Conservation (phyloP, 2,113 vertebrate species). For the Nibea coibor region DNA sequence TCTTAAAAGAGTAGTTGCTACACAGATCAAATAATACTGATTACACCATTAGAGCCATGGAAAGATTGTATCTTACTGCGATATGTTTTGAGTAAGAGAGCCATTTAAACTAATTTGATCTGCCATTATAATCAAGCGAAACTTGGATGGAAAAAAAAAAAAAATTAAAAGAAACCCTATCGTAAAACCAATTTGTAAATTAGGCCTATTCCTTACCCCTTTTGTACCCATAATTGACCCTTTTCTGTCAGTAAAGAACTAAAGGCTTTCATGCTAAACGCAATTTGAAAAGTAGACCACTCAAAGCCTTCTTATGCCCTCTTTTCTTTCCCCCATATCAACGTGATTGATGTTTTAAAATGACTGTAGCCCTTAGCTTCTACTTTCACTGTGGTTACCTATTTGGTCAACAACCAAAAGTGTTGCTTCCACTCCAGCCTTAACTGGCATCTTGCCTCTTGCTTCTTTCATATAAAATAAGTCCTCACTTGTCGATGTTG, state of each 20-base stretch:
- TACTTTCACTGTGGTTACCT: neutral
- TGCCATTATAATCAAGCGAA: neutral
- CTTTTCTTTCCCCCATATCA: neutral
- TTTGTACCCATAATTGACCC: neutral
- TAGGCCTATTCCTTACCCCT: neutral
- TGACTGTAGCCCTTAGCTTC: neutral
- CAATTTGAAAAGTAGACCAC: neutral
- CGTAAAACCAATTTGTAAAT: neutral
- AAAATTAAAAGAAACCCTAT: neutral
- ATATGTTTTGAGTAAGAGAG: neutral
- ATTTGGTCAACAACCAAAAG: neutral
- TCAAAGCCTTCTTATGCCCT: neutral
- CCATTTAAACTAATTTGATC: neutral
- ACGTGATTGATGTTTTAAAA: neutral
- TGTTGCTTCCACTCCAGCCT: neutral
- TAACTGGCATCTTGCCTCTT: neutral
- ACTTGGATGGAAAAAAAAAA: neutral
- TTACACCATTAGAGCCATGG: constrained; percentile 4
- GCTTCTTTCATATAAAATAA: neutral
- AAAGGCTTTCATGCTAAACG: neutral
- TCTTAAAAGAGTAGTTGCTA: neutral
- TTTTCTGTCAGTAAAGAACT: neutral
- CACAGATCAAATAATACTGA: neutral
- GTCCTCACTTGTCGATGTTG: neutral
- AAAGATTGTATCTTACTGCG: neutral